Evolutionary conservation across 2,888 invertebrate species (phyloP), one percentile per base, ranked within the genome.

Genomic region (Melanophora roralis): DNA sequence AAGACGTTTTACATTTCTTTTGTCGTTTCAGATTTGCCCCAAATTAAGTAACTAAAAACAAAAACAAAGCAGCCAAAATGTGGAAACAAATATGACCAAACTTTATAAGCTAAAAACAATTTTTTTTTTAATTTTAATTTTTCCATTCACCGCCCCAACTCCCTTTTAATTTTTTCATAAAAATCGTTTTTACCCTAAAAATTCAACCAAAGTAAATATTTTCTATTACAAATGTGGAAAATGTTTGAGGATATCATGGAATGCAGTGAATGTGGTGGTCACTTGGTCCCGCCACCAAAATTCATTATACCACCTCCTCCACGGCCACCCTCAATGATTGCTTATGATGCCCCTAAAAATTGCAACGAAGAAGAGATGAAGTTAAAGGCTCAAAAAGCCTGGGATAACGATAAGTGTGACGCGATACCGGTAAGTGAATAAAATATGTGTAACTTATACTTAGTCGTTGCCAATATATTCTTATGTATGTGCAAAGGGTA

Each of bases 291-390:
- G 59, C 90, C 90, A 72, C 90, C 90, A 79, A 88, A 89, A 86
- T 90, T 90, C 82, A 85, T 88, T 73, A 86, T 90, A 82, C 90
- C 90, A 59, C 90, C 90, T 55, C 90, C 90, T 11, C 90, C 90
- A 0, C 82, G 89, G 27, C 90, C 90, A 32, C 89, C 89, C 27
- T 87, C 87, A 45, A 82, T 90, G 74, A 86, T 86, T 60, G 86
- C 86, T 36, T 86, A 83, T 76, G 86, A 86, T 55, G 85, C 85
- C 43, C 84, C 83, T 71, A 84, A 84, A 11, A 86, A 86, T 79
- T 89, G 88, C 84, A 89, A 87, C 76, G 88, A 87, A 81, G 88
- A 88, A 69, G 87, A 87, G 60, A 81, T 88, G 85, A 85, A 87
- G 40, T 82, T 86, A 43, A 83, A 83, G 47, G 83, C 83, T 21